Evolutionary conservation across 2,888 invertebrate genomes (phyloP), one percentile per base, ranked within the genome.

Genomic region (Acrobasis suavella): DNA sequence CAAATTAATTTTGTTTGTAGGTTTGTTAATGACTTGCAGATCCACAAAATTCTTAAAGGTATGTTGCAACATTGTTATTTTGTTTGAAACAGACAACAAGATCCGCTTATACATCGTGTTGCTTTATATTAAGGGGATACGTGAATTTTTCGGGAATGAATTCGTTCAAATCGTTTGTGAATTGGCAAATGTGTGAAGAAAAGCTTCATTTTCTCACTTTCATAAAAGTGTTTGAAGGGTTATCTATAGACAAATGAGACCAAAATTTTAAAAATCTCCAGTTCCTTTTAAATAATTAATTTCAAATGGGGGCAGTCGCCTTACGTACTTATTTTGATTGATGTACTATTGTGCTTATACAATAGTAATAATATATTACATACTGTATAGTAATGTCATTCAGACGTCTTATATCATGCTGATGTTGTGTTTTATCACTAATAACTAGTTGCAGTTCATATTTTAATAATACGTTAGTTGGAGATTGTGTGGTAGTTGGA

Each of bases 401-500:
- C 6, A 52, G 8, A 12, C 0, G 52, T 32, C 5, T 52, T 32
- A 52, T 14, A 32, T 32, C 10, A 9, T 32, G 8, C 10, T 52
- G n/a, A 52, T 32, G 32, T 37, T 17, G 14, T 14, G 22, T 52
- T 32, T 52, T 32, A 52, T 52, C 14, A 32, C 52, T 52, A 32
- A 54, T 54, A 15, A 38, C 9, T 46, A 50, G 14, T 60, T 38
- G 16, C 38, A 50, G 50, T 22, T 42, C 17, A 42, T 50, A 50
- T 59, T 60, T 38, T 50, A 42, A 55, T 68, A 66, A 69, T 67
- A 65, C 70, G 74, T 69, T 75, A 72, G 69, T 69, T 46, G 72
- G 73, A 71, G 75, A 77, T 75, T 76, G 77, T 76, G 77, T 76
- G 69, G 66, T 69, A 76, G 71, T 67, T 67, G 70, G 73, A 79